A percentile compares a stretch with the other conserved stretches of the same genome.
These are phyloP conservation scores for Antechinus stuartii DNA, from an alignment of 2,113 vertebrate species.

Conservation along the genomic window DNA sequence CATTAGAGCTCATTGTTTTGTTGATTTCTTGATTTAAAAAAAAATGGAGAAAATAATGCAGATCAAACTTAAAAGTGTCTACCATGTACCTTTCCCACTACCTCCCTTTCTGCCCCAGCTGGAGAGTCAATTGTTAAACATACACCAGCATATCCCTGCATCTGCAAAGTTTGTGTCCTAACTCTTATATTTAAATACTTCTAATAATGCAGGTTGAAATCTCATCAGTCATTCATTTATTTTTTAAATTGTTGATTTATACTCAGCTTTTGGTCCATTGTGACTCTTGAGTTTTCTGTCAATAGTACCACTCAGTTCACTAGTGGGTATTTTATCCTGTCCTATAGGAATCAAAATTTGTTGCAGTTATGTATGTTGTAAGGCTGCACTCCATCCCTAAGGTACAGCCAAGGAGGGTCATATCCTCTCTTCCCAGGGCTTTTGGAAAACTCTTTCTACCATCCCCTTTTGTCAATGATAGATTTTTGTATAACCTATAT, in stretches of 20 bases:
- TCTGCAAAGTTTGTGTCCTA: not conserved
- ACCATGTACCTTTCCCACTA: not conserved
- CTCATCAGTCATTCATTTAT: too few species aligned
- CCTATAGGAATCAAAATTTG: not conserved
- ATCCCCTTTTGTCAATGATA: not conserved
- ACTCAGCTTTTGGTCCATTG: not conserved
- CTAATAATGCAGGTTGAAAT: too few species aligned
- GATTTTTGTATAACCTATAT: not conserved
- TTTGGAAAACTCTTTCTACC: not conserved
- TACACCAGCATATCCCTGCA: not conserved
- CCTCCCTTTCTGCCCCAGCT: not conserved
- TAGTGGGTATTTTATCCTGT: not conserved
- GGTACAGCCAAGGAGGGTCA: not conserved
- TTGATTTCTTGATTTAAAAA: not conserved
- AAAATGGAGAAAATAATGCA: not conserved
- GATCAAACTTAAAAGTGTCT: not conserved
- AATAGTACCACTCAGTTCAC: not conserved
- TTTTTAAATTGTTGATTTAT: not conserved
- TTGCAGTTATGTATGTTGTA: not conserved
- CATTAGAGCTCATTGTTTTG: not conserved
- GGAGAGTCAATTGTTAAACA: not conserved
- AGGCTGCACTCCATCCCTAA: not conserved
- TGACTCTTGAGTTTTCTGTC: not conserved
- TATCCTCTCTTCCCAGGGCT: not conserved
- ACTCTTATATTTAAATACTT: too few species aligned